Percentiles rank a stretch among this genome's conserved stretches.
phyloP scores from a whole-genome alignment of 2,888 invertebrate genomes.

The Agrochola litura region DNA sequence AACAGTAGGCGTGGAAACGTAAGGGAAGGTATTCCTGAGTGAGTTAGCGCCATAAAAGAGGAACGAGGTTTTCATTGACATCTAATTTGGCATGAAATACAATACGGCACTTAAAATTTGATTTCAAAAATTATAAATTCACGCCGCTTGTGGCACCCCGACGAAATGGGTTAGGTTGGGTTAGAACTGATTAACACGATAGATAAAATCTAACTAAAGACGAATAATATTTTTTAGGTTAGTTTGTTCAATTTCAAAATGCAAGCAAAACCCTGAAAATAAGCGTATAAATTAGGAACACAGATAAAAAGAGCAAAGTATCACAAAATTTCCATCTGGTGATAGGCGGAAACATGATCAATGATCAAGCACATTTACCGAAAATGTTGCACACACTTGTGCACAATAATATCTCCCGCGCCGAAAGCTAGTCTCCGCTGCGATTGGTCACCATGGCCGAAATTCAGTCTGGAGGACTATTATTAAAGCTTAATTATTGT shows the following conservation, averaged over 20 bases:
- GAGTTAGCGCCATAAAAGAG: neutral
- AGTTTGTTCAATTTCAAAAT: neutral
- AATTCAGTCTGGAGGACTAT: too few relatives aligned
- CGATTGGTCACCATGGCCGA: too few relatives aligned
- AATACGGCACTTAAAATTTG: too few relatives aligned
- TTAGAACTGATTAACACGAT: neutral
- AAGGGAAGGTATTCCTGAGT: constrained; percentile 26
- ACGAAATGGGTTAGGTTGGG: too few relatives aligned
- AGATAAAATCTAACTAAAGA: neutral
- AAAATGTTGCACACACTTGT: neutral
- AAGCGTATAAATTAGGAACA: neutral
- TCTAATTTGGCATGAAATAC: neutral
- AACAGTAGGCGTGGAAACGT: constrained; percentile 48
- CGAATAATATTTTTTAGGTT: too few relatives aligned
- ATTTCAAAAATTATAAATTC: too few relatives aligned
- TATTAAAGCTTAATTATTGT: too few relatives aligned
- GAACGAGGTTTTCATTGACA: neutral
- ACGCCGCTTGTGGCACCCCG: too few relatives aligned
- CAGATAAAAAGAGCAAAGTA: neutral
- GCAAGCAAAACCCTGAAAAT: neutral
- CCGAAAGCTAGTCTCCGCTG: too few relatives aligned
- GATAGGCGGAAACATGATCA: neutral
- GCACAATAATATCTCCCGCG: too few relatives aligned
- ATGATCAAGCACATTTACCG: neutral
- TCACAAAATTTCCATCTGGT: neutral